Evolutionary conservation across 1,140 invertebrate genomes (phyloP).

Genomic region (Dicyema japonicum): DNA sequence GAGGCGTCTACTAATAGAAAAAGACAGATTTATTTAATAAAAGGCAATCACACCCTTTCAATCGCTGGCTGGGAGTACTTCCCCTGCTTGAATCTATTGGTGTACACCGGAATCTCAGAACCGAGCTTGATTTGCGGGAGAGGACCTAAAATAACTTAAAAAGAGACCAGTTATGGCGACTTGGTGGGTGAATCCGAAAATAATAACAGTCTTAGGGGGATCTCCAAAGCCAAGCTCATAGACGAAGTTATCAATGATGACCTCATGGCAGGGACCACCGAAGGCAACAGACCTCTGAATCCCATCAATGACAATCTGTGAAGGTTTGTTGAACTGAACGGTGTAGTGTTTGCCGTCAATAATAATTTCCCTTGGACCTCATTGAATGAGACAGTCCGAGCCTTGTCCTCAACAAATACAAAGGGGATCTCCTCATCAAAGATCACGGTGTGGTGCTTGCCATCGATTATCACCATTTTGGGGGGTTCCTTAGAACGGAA

Average conservation of each 20-base stretch:
- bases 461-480: slow-evolving; percentile 40
- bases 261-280: slow-evolving; percentile 49
- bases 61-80: no score
- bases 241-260: slow-evolving; percentile 34
- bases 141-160: no score
- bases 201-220: no score
- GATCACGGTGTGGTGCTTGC: slow-evolving; percentile 39
- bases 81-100: no score
- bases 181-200: no score
- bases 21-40: no score
- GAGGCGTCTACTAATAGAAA: no score
- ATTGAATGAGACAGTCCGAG: slow-evolving; percentile 41
- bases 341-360: slow-evolving; percentile 38
- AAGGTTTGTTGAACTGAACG: slow-evolving; percentile 42
- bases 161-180: no score
- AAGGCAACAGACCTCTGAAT: slow-evolving; percentile 42
- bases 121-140: no score
- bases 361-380: slow-evolving; percentile 53
- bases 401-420: slow-evolving; percentile 29
- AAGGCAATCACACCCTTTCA: no score
- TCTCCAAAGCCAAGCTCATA: slow-evolving; percentile 16
- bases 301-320: slow-evolving; percentile 33
- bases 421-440: slow-evolving; percentile 49
- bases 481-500: slow-evolving; percentile 13
- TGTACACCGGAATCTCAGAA: no score